A percentile compares a stretch with the other conserved stretches of the same genome.
Evolutionary conservation across 2,888 invertebrate species (phyloP).

Genomic region (Pherbina coryleti): DNA sequence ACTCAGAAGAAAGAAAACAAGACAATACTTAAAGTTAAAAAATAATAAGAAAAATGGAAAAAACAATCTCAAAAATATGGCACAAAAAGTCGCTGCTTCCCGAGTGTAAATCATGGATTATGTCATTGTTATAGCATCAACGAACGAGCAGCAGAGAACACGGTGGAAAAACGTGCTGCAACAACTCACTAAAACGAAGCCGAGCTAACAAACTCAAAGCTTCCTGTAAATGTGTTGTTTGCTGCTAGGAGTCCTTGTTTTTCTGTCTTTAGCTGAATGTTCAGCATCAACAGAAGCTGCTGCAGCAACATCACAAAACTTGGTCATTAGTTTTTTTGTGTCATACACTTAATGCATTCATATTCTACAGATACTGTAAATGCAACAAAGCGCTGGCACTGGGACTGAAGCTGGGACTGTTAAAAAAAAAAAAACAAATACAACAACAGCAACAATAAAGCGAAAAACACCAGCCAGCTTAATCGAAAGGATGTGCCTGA

Average conservation of each 20-base stretch:
- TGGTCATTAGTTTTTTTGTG: slow-evolving; percentile 30
- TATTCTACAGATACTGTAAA: neutral
- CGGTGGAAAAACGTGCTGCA: neutral
- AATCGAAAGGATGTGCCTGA: slow-evolving; percentile 31
- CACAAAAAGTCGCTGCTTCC: neutral
- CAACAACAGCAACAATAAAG: neutral
- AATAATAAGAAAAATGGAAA: neutral
- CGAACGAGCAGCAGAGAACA: neutral
- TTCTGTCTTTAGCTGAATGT: neutral
- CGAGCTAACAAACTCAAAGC: neutral
- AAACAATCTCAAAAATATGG: neutral
- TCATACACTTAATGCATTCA: slow-evolving; percentile 7
- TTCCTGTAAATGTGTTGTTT: slow-evolving; percentile 4
- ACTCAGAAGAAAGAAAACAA: neutral
- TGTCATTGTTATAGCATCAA: slow-evolving; percentile 7
- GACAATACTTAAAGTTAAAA: neutral
- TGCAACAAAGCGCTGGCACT: no score
- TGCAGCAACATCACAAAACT: slow-evolving; percentile 4
- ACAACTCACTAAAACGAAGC: neutral
- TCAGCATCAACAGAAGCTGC: neutral
- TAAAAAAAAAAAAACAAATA: neutral
- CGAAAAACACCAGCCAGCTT: neutral
- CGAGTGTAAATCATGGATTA: slow-evolving; percentile 24
- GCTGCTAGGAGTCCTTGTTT: neutral
- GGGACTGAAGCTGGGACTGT: neutral